A percentile compares a stretch with the other conserved stretches of the same genome.
phyloP scores from a whole-genome alignment of 2,113 vertebrate genomes.

The Dendropsophus ebraccatus region DNA sequence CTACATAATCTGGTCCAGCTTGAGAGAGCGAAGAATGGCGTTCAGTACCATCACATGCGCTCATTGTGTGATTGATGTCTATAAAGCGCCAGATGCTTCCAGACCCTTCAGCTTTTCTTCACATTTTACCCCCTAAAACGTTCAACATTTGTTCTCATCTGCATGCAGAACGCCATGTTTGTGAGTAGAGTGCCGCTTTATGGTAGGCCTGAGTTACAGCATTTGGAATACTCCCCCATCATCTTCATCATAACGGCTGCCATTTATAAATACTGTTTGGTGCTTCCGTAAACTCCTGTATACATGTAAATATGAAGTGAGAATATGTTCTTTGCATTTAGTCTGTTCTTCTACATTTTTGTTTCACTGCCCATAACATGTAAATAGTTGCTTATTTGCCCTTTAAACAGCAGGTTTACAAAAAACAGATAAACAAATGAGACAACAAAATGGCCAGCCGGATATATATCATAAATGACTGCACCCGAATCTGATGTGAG shows the following conservation, averaged over 20 bases:
- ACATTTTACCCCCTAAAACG: background rate
- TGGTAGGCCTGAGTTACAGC: too few species aligned
- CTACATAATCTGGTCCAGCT: background rate
- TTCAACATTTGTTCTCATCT: background rate
- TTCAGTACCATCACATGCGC: background rate
- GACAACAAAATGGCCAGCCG: too few species aligned
- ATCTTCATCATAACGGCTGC: background rate
- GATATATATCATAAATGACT: too few species aligned
- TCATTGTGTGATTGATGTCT: background rate
- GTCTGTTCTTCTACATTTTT: background rate
- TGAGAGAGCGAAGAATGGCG: background rate
- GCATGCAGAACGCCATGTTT: background rate
- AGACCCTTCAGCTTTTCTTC: background rate
- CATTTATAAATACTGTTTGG: background rate
- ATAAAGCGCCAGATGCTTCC: slow-evolving; percentile 2
- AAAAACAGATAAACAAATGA: background rate
- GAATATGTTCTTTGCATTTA: background rate
- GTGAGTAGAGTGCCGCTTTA: too few species aligned
- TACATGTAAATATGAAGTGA: slow-evolving; percentile 28
- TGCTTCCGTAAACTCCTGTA: slow-evolving; percentile 17
- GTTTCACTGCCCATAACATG: slow-evolving; percentile 18
- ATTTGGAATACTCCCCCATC: background rate
- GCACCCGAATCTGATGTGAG: too few species aligned
- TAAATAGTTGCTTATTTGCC: background rate
- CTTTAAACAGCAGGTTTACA: background rate